Base-by-base conservation (phyloP, 2,797 vertebrate species). In the Heliangelus exortis region DNA sequence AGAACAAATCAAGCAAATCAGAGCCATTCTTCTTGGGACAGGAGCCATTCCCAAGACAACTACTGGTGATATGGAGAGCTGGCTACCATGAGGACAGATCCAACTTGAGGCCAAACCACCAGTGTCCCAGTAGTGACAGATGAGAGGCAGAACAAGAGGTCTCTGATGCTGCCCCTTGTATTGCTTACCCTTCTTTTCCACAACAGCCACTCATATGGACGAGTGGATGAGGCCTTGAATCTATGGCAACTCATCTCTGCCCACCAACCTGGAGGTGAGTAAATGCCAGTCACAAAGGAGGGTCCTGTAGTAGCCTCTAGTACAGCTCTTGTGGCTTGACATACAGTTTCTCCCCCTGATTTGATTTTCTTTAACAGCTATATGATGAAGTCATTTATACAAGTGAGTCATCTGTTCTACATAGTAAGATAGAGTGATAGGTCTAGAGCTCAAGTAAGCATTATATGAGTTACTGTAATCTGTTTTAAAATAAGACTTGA, bases 381-480 rank as follows among this genome's bases (percentile, higher is more conserved):
- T 67, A 79, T 74, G 75, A 73, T 65, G 57, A 92, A 29, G 54
- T 65, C 55, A 59, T 97, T 96, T 92, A 90, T 91, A 67, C 9
- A 81, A 61, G 39, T 63, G 84, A 90, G 34, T 68, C 29, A 76
- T 63, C n/a, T 74, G 88, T 96, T 85, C 84, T 92, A 79, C 59
- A 83, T 91, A 94, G 89, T 57, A 87, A 93, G 75, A 29, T 39
- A 58, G 81, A 89, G 36, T 34, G 29, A 74, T 84, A 58, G 33
- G 21, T 74, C 48, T 90, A 67, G 51, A 73, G 39, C 43, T 87
- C 67, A 73, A 68, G 10, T 80, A 57, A 62, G 29, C 58, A 28
- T 87, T 74, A 43, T 51, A 71, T 58, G 31, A 81, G 69, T 90
- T 78, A 76, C 50, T 83, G 73, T 78, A 83, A 71, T 69, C 95